Base-by-base conservation (phyloP, 2,797 vertebrate species). In the Leptoclinus maculatus region DNA sequence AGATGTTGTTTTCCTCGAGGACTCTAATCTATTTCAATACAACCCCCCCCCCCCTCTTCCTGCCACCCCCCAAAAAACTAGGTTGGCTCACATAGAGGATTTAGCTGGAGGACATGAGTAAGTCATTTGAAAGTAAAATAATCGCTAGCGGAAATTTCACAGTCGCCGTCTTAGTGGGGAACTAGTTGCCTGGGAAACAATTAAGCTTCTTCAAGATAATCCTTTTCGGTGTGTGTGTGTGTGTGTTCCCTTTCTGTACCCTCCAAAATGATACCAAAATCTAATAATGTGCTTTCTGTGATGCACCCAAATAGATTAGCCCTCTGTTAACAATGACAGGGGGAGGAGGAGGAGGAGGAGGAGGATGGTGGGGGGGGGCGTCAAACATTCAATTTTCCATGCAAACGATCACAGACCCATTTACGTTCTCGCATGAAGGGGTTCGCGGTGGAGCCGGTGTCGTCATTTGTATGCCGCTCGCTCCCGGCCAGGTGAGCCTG, bases 41-140 rank as follows among this genome's bases (percentile, higher is more conserved):
- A 17, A 70, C 17, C 14, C 29, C 17, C 74, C 23, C 10, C 36
- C 25, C 36, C 17, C 25, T 4, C n/a, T 14, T 34, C 25, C 25
- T 13, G 5, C 29, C 23, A 19, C 60, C 54, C 12, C 4, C 25
- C 45, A 74, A 89, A 87, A 90, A 85, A 83, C 65, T 74, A 88
- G 89, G 90, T 89, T 89, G 87, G 74, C 89, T 91, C 82, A 79
- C 85, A 84, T 79, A 82, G 78, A 90, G 87, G 86, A 87, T 92
- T 89, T 91, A 87, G 89, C 92, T 88, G 59, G 90, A 90, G 89
- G 90, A 91, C 88, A 90, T 72, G 64, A 88, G 79, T 86, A 90
- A 92, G 89, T 92, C 82, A 91, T 91, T 92, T 92, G 87, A 92
- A 91, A 93, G 91, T 92, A 92, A 91, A 93, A 92, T 93, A 93